Conservation (phyloP, 1,140 invertebrate species). For the Drosophila sp. region DNA sequence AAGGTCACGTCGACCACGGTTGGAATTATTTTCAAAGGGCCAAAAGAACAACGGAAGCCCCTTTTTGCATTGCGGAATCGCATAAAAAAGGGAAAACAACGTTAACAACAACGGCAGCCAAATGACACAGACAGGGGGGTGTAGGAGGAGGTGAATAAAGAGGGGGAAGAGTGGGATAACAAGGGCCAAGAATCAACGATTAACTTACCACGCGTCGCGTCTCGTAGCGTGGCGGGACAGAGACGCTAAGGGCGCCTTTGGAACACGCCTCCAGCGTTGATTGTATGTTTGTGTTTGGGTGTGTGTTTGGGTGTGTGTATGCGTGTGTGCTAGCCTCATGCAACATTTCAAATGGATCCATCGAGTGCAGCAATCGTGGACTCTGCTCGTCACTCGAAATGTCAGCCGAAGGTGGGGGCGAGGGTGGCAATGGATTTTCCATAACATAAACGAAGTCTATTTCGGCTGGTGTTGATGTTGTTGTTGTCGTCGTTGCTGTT, state of each 20-base stretch:
- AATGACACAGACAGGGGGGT: slow-evolving; percentile 20
- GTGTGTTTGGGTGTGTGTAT: background rate
- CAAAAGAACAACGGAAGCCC: slow-evolving; percentile 59
- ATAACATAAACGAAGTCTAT: slow-evolving; percentile 77
- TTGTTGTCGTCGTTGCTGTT: slow-evolving; percentile 5
- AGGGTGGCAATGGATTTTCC: slow-evolving; percentile 74
- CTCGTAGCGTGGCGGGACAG: slow-evolving; percentile 59
- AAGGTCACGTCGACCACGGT: slow-evolving; percentile 66
- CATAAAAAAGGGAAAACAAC: slow-evolving; percentile 52
- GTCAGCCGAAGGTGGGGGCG: slow-evolving; percentile 62
- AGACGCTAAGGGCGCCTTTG: slow-evolving; percentile 13
- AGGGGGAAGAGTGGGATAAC: background rate
- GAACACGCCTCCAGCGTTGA: slow-evolving; percentile 18
- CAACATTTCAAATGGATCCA: slow-evolving; percentile 64
- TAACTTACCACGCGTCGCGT: slow-evolving; percentile 79
- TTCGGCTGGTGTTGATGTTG: slow-evolving; percentile 45
- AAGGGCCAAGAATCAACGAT: slow-evolving; percentile 44
- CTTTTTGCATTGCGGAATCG: slow-evolving; percentile 71
- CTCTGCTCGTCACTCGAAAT: slow-evolving; percentile 54
- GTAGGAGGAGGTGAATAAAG: background rate
- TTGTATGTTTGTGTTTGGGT: background rate
- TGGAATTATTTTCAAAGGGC: slow-evolving; percentile 29
- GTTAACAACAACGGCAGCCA: slow-evolving; percentile 18
- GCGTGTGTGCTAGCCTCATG: slow-evolving; percentile 22
- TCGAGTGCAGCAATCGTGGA: slow-evolving; percentile 37